These are phyloP conservation scores for Oceanodroma leucorhoa DNA, from an alignment of 2,797 vertebrate species.

Conservation along the genomic window DNA sequence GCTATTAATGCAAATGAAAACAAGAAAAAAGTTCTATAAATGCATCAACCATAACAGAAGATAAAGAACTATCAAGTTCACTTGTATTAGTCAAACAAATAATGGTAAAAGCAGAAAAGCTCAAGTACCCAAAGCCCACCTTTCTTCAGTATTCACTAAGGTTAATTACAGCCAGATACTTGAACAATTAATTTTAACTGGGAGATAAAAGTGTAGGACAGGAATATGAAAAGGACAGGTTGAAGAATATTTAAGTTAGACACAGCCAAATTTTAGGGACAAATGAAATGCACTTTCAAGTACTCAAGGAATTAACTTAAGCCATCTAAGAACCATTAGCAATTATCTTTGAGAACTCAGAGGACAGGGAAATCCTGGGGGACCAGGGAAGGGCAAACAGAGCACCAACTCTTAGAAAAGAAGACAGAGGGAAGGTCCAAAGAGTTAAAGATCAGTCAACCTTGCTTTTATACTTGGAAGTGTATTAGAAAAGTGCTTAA, in stretches of 20 bases:
- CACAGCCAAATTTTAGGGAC: neutral
- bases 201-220: neutral
- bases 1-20: neutral
- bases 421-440: neutral
- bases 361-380: neutral
- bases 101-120: neutral
- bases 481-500: neutral
- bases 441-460: constrained; percentile 8
- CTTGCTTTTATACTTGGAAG: neutral
- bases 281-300: neutral
- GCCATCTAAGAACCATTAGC: constrained; percentile 12
- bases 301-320: constrained; percentile 45
- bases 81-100: neutral
- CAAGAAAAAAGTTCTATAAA: neutral
- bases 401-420: neutral
- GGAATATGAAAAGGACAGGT: neutral
- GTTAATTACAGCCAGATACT: neutral
- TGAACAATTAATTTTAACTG: constrained; percentile 24
- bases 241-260: constrained; percentile 18
- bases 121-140: neutral
- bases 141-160: neutral
- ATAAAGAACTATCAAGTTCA: neutral
- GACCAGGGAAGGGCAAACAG: neutral
- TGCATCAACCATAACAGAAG: neutral
- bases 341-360: constrained; percentile 31